Conservation (phyloP, 2,888 invertebrate genomes). For the Apoda limacodes region DNA sequence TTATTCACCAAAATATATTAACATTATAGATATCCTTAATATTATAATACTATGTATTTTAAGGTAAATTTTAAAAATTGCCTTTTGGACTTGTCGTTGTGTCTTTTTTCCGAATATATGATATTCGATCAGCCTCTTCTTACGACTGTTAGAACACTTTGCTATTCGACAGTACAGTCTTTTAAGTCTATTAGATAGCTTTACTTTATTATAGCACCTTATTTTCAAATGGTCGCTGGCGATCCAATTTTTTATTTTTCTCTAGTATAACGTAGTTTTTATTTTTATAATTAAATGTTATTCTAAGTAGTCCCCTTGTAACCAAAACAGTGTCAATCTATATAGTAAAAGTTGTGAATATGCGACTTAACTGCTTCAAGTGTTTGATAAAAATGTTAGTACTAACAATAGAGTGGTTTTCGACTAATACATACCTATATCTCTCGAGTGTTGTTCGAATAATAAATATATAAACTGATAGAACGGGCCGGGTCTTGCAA, state of each 20-base stretch:
- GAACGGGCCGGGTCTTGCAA: constrained; percentile 62
- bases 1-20: constrained; percentile 68
- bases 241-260: constrained; percentile 58
- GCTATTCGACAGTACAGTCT: constrained; percentile 37
- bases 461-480: constrained; percentile 26
- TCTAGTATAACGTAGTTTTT: constrained; percentile 57
- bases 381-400: constrained; percentile 51
- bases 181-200: constrained; percentile 48
- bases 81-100: constrained; percentile 61
- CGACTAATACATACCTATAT: constrained; percentile 52
- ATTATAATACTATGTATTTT: constrained; percentile 59
- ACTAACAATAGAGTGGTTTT: constrained; percentile 63
- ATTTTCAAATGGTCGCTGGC: constrained; percentile 63
- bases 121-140: constrained; percentile 54
- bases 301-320: too few relatives aligned
- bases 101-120: constrained; percentile 60
- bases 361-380: constrained; percentile 61
- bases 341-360: constrained; percentile 43
- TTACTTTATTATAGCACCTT: constrained; percentile 58
- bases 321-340: too few relatives aligned
- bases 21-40: constrained; percentile 63
- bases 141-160: constrained; percentile 39
- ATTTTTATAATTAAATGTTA: constrained; percentile 49
- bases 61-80: constrained; percentile 65
- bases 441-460: constrained; percentile 35